Conservation (phyloP, 2,797 vertebrate genomes). For the Macropodus opercularis region DNA sequence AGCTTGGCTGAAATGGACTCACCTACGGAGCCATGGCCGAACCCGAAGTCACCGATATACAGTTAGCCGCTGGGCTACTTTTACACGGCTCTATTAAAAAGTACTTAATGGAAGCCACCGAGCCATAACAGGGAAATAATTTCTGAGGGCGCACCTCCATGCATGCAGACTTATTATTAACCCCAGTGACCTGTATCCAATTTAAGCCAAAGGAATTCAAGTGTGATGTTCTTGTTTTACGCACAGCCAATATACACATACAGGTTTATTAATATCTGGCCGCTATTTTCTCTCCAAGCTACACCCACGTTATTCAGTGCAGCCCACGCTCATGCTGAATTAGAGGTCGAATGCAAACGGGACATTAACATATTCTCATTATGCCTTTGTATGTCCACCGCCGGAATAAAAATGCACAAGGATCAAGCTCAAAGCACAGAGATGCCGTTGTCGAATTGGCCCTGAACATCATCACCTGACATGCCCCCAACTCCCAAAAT, state of each 20-base stretch:
- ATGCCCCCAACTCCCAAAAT: too few relatives aligned
- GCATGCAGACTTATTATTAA: constrained; percentile 42
- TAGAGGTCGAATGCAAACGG: too few relatives aligned
- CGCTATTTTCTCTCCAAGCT: not conserved
- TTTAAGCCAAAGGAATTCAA: constrained; percentile 11
- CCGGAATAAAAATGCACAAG: too few relatives aligned
- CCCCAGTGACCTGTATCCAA: constrained; percentile 14
- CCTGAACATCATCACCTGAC: too few relatives aligned
- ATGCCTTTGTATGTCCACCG: too few relatives aligned
- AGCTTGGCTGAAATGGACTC: constrained; percentile 13
- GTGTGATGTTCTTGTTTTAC: constrained; percentile 1
- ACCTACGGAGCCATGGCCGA: not conserved
- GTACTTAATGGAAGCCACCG: not conserved
- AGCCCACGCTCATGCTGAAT: too few relatives aligned
- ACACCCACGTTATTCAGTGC: not conserved
- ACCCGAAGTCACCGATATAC: not conserved
- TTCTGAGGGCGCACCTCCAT: constrained; percentile 11
- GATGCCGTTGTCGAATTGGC: too few relatives aligned
- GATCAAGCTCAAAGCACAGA: too few relatives aligned
- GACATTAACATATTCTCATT: too few relatives aligned
- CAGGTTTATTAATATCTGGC: constrained; percentile 9
- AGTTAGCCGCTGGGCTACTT: constrained; percentile 43
- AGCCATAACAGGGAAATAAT: constrained; percentile 42
- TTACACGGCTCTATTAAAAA: constrained; percentile 32
- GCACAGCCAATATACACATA: constrained; percentile 1